phyloP scores from a whole-genome alignment of 2,888 invertebrate species.

The Epinotia bilunana region DNA sequence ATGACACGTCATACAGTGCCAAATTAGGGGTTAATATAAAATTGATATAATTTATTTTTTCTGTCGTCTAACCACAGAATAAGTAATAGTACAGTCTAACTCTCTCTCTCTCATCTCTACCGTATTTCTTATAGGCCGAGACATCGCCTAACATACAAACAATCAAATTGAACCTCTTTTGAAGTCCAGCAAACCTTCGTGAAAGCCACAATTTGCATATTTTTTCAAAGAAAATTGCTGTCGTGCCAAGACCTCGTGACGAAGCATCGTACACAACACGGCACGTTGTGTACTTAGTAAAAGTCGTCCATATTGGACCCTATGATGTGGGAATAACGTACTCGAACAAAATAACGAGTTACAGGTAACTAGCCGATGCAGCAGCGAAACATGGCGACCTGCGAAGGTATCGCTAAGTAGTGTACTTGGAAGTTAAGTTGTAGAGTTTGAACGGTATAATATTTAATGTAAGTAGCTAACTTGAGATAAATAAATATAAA shows the following conservation, averaged over 20 bases:
- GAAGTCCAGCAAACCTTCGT: background rate
- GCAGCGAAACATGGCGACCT: background rate
- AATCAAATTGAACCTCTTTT: background rate
- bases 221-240: constrained; percentile 41
- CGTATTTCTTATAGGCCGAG: too few species aligned
- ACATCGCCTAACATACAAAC: background rate
- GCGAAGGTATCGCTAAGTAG: background rate
- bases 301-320: background rate
- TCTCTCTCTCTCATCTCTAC: too few species aligned
- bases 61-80: too few species aligned
- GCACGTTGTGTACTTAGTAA: background rate
- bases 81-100: too few species aligned
- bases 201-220: constrained; percentile 41
- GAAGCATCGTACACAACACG: constrained; percentile 26
- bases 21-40: too few species aligned
- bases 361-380: background rate
- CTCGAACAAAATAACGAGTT: background rate
- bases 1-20: too few species aligned
- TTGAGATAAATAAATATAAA: too few species aligned
- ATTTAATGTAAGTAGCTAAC: too few species aligned
- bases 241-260: constrained; percentile 42
- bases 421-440: background rate
- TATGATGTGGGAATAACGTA: background rate
- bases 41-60: too few species aligned
- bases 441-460: background rate